These are phyloP conservation scores for Thamnophis elegans DNA, from an alignment of 2,797 vertebrate genomes.

Conservation along the genomic window DNA sequence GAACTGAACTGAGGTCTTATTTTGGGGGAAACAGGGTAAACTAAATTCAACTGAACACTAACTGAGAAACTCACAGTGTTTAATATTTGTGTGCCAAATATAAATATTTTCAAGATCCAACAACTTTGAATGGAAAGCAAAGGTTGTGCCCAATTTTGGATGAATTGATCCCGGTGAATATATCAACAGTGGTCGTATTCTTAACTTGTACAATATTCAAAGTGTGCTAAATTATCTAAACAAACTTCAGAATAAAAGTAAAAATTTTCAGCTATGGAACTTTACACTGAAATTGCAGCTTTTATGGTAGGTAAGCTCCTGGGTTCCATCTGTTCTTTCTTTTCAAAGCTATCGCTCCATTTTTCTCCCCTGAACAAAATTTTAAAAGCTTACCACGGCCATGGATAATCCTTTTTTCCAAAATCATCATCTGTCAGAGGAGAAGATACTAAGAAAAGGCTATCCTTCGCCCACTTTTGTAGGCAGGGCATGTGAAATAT, in stretches of 20 bases:
- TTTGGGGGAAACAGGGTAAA: background rate
- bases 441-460: constrained; percentile 88
- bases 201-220: background rate
- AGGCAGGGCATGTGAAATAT: constrained; percentile 96
- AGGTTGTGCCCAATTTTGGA: background rate
- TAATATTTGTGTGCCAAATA: background rate
- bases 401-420: constrained; percentile 87
- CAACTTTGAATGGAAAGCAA: background rate
- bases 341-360: background rate
- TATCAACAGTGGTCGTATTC: background rate
- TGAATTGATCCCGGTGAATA: background rate
- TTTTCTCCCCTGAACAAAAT: constrained; percentile 3
- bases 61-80: background rate
- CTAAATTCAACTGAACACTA: background rate
- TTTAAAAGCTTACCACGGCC: constrained; percentile 81
- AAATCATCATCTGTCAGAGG: constrained; percentile 88
- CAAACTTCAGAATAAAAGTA: background rate
- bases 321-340: background rate
- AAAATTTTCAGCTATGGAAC: background rate
- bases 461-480: constrained; percentile 96
- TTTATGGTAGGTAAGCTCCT: too few species aligned
- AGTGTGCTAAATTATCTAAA: background rate
- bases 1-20: too few species aligned
- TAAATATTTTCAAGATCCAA: background rate
- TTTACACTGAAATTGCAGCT: background rate